A percentile compares a stretch with the other conserved stretches of the same genome.
Evolutionary conservation across 1,140 invertebrate genomes (phyloP).

Genomic region (Tenebrio molitor): DNA sequence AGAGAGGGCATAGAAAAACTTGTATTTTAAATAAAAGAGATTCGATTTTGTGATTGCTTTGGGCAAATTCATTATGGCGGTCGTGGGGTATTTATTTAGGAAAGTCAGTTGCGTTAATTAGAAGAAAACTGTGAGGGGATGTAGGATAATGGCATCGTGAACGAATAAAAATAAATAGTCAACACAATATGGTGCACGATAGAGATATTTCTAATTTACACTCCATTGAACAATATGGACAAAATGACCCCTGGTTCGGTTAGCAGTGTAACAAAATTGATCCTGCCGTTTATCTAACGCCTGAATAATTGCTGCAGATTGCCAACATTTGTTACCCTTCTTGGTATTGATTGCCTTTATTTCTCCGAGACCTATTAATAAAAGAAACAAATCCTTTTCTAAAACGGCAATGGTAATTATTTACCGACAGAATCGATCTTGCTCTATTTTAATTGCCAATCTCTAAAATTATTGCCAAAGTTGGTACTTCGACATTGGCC

Average conservation of each 20-base stretch:
- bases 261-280: constrained; percentile 24
- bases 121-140: neutral
- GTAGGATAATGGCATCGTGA: neutral
- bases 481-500: too few species aligned
- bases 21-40: neutral
- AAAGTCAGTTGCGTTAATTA: too few species aligned
- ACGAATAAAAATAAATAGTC: constrained; percentile 8
- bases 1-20: neutral
- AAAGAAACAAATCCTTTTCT: constrained; percentile 33
- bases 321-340: constrained; percentile 34
- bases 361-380: constrained; percentile 32
- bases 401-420: constrained; percentile 17
- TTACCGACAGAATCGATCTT: neutral
- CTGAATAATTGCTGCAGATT: constrained; percentile 40
- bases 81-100: too few species aligned
- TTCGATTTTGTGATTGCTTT: neutral
- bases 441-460: neutral
- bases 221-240: constrained; percentile 27
- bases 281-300: constrained; percentile 35
- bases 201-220: constrained; percentile 24
- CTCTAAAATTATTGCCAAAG: neutral
- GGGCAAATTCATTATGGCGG: too few species aligned
- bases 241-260: constrained; percentile 19
- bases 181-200: constrained; percentile 17
- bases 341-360: constrained; percentile 37